Percentiles rank a stretch among this genome's conserved stretches.
These are phyloP conservation scores for Tapera naevia DNA, from an alignment of 2,797 vertebrate genomes.

Conservation along the genomic window DNA sequence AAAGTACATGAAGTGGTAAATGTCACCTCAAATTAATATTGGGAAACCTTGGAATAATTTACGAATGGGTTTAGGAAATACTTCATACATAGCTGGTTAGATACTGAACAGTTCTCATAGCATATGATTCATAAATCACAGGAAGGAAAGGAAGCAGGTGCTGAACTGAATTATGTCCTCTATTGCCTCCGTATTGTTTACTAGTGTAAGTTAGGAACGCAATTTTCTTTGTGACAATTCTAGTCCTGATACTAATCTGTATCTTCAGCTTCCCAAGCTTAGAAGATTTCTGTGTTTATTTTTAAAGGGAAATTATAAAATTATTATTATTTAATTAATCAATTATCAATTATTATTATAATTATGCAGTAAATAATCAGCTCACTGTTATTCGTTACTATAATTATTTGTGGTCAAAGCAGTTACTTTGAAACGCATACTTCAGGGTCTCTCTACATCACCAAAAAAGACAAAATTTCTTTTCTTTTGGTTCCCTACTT, in stretches of 20 bases:
- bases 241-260: not conserved
- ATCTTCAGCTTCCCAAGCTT: not conserved
- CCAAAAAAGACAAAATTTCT: not conserved
- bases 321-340: constrained; percentile 32
- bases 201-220: not conserved
- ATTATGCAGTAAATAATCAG: constrained; percentile 14
- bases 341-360: not conserved
- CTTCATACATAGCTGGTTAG: not conserved
- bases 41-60: not conserved
- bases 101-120: not conserved
- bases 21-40: not conserved
- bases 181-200: not conserved
- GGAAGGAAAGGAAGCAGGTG: not conserved
- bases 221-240: not conserved
- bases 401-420: constrained; percentile 39
- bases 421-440: constrained; percentile 11
- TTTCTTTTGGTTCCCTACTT: not conserved
- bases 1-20: not conserved
- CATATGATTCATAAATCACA: not conserved
- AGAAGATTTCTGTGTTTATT: not conserved
- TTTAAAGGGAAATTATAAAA: constrained; percentile 18
- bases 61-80: not conserved
- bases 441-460: not conserved
- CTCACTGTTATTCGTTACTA: not conserved
- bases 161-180: constrained; percentile 27